Percentiles rank a stretch among this genome's conserved stretches.
phyloP scores from a whole-genome alignment of 2,797 vertebrate species.

The Amblyraja radiata region DNA sequence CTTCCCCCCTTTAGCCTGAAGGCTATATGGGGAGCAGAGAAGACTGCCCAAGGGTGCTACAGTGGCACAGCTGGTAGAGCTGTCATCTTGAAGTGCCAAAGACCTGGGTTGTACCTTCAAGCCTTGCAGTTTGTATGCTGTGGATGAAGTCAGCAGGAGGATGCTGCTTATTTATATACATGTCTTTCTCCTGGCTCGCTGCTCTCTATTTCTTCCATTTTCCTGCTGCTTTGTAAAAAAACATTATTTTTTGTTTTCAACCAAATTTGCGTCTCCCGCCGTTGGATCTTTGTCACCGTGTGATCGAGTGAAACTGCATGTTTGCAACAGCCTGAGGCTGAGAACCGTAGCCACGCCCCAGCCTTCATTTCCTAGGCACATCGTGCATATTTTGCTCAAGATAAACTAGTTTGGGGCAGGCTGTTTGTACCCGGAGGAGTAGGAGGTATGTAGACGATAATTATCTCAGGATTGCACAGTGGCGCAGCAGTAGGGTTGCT shows the following conservation, averaged over 20 bases:
- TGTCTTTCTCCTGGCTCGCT: not conserved
- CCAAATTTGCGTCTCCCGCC: not conserved
- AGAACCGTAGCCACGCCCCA: not conserved
- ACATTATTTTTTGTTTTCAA: not conserved
- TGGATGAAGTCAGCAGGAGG: not conserved
- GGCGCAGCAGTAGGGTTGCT: no score
- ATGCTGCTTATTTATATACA: no score
- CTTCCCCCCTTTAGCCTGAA: no score
- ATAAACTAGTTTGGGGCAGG: not conserved
- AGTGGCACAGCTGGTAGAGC: no score
- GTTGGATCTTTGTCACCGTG: not conserved
- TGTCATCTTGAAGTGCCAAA: no score
- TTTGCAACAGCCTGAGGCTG: not conserved
- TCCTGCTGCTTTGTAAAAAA: not conserved
- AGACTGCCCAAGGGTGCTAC: no score
- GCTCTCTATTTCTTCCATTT: not conserved
- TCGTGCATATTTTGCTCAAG: not conserved
- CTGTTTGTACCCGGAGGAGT: not conserved
- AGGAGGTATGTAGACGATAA: not conserved
- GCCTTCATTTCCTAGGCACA: not conserved
- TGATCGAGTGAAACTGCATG: not conserved
- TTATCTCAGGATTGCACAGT: no score
- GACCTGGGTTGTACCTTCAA: not conserved
- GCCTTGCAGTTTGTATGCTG: not conserved
- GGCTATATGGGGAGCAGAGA: no score